Evolutionary conservation across 2,888 invertebrate species (phyloP), one percentile per base, ranked within the genome.

Genomic region (Serrognathus titanus): DNA sequence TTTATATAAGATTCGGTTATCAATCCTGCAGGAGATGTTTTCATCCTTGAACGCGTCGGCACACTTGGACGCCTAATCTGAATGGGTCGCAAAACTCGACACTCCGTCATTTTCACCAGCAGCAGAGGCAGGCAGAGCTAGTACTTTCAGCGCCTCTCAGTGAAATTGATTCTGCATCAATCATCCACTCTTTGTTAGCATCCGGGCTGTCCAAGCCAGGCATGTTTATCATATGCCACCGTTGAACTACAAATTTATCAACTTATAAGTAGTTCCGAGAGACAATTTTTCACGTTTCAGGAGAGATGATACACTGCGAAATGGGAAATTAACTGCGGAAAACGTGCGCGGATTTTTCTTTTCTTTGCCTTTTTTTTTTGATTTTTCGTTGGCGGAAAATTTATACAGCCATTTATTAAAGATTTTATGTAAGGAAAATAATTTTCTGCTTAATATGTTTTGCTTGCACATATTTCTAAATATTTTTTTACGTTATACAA

Each of bases 131-230:
- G 16, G n/a, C 13, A 9, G 13, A 16, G 6, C 9, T 7, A 9
- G 41, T 41, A 41, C 13, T 41, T 13, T 16, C 10, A 16, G 9
- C 45, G 45, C 16, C 45, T 41, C 41, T 13, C 36, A 6, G 16
- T n/a, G 3, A 36, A 38, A 49, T 49, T 38, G 49, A 49, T 49
- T 49, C 38, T 38, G 38, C 49, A 49, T 49, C 38, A 49, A 49
- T 49, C 49, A 49, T 36, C 49, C 37, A 11, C 11, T 12, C 49
- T 49, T 49, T 49, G 49, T 49, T 49, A 49, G 38, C n/a, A 49
- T 49, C 49, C n/a, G 37, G n/a, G 12, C 49, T 49, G 49, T 49
- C 49, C 16, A 11, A 36, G 36, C 37, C 49, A 49, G 13, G 49
- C 37, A 49, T 49, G 49, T 37, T 49, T 49, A 49, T 49, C 49